Conservation (phyloP, 2,113 vertebrate genomes). For the Gasterosteus aculeatus region DNA sequence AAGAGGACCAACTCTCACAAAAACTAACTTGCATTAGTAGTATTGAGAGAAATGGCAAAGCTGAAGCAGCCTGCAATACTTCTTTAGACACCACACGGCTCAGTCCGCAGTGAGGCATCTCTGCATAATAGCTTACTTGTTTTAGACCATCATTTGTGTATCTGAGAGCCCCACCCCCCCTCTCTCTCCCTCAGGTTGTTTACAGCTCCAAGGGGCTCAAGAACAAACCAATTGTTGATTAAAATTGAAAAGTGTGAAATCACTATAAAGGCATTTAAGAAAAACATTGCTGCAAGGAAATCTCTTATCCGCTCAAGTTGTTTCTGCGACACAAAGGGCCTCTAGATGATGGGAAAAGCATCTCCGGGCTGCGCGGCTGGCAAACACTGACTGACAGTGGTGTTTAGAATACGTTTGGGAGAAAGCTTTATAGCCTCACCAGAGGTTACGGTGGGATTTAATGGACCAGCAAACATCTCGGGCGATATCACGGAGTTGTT, state of each 20-base stretch:
- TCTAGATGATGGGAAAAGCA: neutral
- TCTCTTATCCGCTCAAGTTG: slow-evolving; percentile 26
- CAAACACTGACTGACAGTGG: slow-evolving; percentile 7
- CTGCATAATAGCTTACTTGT: slow-evolving; percentile 60
- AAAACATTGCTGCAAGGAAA: slow-evolving; percentile 44
- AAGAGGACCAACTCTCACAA: neutral
- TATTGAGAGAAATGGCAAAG: neutral
- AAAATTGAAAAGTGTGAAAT: slow-evolving; percentile 52
- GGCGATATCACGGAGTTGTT: neutral
- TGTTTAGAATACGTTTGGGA: slow-evolving; percentile 4
- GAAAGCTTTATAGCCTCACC: neutral
- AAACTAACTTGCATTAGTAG: neutral
- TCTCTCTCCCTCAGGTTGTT: slow-evolving; percentile 44
- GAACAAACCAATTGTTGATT: slow-evolving; percentile 55
- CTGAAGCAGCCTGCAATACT: neutral
- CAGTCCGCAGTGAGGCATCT: slow-evolving; percentile 18
- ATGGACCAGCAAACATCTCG: no score
- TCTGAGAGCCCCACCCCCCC: slow-evolving; percentile 22
- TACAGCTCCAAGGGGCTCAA: slow-evolving; percentile 17
- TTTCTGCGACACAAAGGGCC: slow-evolving; percentile 31
- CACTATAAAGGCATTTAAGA: neutral
- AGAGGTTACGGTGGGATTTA: neutral
- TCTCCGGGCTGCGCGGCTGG: slow-evolving; percentile 31
- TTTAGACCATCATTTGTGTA: slow-evolving; percentile 18
- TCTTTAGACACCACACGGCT: neutral